Evolutionary conservation across 1,140 invertebrate species (phyloP).

Genomic region (Drosophila serrata): DNA sequence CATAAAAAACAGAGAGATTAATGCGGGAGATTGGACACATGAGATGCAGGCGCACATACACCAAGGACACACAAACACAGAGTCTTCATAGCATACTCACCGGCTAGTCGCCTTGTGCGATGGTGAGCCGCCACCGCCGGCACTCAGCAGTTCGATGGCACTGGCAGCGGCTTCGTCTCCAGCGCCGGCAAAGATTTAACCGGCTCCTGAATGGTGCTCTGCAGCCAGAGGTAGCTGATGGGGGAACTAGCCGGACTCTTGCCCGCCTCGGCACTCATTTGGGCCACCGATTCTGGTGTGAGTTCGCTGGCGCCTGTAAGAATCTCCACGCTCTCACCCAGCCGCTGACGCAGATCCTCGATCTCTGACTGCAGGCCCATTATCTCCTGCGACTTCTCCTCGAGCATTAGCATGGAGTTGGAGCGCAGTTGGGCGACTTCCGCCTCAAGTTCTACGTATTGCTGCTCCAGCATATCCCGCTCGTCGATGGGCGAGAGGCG

Average conservation of each 20-base stretch:
- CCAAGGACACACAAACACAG: conserved; percentile 21
- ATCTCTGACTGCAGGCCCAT: conserved; percentile 86
- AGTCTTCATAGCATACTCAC: conserved; percentile 59
- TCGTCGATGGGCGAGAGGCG: conserved; percentile 92
- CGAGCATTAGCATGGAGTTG: conserved; percentile 72
- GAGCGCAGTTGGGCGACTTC: conserved; percentile 88
- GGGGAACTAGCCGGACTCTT: conserved; percentile 85
- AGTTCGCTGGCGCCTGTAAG: conserved; percentile 77
- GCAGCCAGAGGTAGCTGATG: conserved; percentile 86
- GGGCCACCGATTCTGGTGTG: conserved; percentile 52
- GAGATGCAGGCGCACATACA: conserved; percentile 4
- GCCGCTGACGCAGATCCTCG: conserved; percentile 73
- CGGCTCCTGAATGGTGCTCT: conserved; percentile 85
- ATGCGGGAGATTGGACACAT: background rate
- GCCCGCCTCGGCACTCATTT: conserved; percentile 51
- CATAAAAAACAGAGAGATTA: background rate
- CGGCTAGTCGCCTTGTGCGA: conserved; percentile 64
- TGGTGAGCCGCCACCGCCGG: conserved; percentile 51
- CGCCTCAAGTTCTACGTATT: conserved; percentile 90
- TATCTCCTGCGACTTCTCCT: conserved; percentile 87
- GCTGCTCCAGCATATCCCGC: conserved; percentile 90
- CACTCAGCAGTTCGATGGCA: conserved; percentile 40
- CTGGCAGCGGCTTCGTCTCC: conserved; percentile 44
- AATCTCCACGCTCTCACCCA: conserved; percentile 82
- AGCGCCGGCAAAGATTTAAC: conserved; percentile 52